Percentiles rank a stretch among this genome's conserved stretches.
These are phyloP conservation scores for Herpailurus yagouaroundi DNA, from an alignment of 2,113 vertebrate genomes.

Conservation along the genomic window DNA sequence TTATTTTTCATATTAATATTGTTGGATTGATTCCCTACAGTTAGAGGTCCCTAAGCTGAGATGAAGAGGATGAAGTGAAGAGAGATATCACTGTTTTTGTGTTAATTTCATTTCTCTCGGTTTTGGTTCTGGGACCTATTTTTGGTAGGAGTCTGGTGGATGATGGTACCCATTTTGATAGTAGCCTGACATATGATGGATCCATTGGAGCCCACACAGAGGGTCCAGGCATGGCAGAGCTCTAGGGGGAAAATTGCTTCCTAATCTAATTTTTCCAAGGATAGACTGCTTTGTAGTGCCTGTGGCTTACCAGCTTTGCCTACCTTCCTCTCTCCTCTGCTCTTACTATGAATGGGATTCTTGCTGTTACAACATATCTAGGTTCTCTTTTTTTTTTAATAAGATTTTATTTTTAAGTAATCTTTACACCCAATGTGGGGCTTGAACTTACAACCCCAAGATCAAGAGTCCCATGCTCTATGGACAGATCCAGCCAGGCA, in stretches of 20 bases:
- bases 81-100: background rate
- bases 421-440: background rate
- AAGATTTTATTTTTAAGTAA: background rate
- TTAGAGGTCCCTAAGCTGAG: background rate
- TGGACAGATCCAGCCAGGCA: background rate
- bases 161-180: background rate
- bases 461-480: background rate
- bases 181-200: background rate
- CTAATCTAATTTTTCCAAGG: background rate
- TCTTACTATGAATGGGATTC: background rate
- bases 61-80: background rate
- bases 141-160: background rate
- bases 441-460: background rate
- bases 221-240: background rate
- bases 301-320: background rate
- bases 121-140: conserved; percentile 6
- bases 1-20: conserved; percentile 45
- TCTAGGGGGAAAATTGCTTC: background rate
- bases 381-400: background rate
- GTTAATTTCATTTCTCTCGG: background rate
- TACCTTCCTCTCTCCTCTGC: background rate
- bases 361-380: background rate
- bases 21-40: background rate
- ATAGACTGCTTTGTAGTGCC: background rate
- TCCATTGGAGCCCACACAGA: background rate